phyloP scores from a whole-genome alignment of 2,113 vertebrate genomes.

The Erpornis zantholeuca region DNA sequence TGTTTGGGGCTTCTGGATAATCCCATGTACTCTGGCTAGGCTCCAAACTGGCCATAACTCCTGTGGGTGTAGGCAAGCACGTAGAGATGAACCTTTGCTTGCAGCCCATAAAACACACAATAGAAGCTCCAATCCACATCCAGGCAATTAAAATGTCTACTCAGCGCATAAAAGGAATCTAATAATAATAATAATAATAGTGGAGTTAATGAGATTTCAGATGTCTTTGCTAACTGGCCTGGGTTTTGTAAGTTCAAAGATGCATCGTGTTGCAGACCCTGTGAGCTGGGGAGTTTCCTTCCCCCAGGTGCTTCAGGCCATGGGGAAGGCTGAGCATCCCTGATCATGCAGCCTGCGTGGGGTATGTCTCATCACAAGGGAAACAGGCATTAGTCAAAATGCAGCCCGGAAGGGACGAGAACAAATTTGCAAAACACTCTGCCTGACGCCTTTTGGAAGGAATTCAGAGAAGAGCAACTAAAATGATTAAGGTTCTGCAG shows the following conservation, averaged over 20 bases:
- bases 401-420: not conserved
- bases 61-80: not conserved
- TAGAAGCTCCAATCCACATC: not conserved
- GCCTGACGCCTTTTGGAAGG: not conserved
- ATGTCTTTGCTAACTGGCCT: not conserved
- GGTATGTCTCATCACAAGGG: not conserved
- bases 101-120: not conserved
- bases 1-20: not conserved
- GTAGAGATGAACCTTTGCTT: not conserved
- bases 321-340: not conserved
- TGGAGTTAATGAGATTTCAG: conserved; percentile 47
- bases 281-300: not conserved
- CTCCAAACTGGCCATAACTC: fast-evolving
- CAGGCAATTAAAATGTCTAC: conserved; percentile 47
- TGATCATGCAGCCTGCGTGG: not conserved
- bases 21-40: fast-evolving
- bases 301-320: not conserved
- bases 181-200: not conserved
- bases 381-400: not conserved
- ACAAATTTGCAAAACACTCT: conserved; percentile 11
- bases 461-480: conserved; percentile 44
- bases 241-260: not conserved
- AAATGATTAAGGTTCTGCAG: conserved; percentile 41
- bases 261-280: fast-evolving
- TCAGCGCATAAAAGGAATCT: conserved; percentile 2